Evolutionary conservation across 2,113 vertebrate species (phyloP), one percentile per base, ranked within the genome.

Genomic region (Illadopsis cleaveri): DNA sequence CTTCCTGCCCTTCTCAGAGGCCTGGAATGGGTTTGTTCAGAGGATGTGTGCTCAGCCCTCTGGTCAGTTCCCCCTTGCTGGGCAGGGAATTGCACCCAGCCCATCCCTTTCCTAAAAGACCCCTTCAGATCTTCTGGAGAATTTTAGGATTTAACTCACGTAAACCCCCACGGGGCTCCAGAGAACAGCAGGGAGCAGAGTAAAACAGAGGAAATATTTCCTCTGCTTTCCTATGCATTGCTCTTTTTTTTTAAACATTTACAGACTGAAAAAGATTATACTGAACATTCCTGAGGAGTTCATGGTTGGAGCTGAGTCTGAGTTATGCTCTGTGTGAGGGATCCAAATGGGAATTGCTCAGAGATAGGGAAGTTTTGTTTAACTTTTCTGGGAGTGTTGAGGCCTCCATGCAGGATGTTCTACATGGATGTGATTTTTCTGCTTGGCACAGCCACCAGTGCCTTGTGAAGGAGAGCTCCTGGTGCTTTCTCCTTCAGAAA

Each of bases 111-210:
- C 65, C 62, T 50, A 19, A 60, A 22, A 71, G 82, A 38, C 50
- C 2, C 60, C 2, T 0, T 8, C 12, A 45, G 62, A 31, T 47
- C 14, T 44, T 10, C 0, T 3, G 79, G 75, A 25, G 23, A 92
- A 76, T 31, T 61, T 82, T 35, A 11, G 72, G 62, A 80, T 94
- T 94, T 61, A 61, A 66, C 13, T 91, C 87, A 27, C 0, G 0
- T 45, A 48, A 93, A 51, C 11, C 76, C 60, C 62, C 45, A 6
- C 0, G 0, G 45, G 48, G 68, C 77, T 92, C 14, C n/a, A 21
- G 80, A 12, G 58, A 53, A 10, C 83, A 58, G 86, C 80, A 82
- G 86, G 86, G 86, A 96, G 50, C 35, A 50, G 79, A 77, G 64
- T 40, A 62, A 54, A 77, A 62, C 48, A 70, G 40, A 53, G 78